phyloP scores from a whole-genome alignment of 2,888 invertebrate species.

The Cosmia pyralina region DNA sequence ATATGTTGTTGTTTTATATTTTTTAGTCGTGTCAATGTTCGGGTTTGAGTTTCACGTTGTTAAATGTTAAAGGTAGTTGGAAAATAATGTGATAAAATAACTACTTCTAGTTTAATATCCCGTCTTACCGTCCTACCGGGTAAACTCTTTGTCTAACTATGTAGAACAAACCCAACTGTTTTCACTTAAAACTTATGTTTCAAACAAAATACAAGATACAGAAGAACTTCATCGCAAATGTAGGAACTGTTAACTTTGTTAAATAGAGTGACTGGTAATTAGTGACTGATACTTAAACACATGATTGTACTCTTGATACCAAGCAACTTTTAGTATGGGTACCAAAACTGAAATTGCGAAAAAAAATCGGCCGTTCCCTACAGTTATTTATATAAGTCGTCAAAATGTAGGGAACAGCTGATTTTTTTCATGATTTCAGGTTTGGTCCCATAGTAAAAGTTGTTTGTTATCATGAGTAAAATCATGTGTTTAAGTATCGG shows the following conservation, averaged over 20 bases:
- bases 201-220: constrained; percentile 16
- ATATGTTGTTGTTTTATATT: neutral
- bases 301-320: too few relatives aligned
- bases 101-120: constrained; percentile 9
- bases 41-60: neutral
- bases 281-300: too few relatives aligned
- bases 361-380: too few relatives aligned
- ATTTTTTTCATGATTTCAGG: too few relatives aligned
- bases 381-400: too few relatives aligned
- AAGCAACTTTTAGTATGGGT: too few relatives aligned
- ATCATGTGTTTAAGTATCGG: too few relatives aligned
- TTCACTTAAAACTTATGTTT: constrained; percentile 10
- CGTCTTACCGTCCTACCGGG: neutral
- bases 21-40: neutral
- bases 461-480: too few relatives aligned
- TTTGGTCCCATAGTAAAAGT: too few relatives aligned
- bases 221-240: constrained; percentile 3
- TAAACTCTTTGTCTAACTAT: constrained; percentile 15
- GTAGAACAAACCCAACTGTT: constrained; percentile 18
- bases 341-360: too few relatives aligned
- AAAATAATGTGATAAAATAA: neutral
- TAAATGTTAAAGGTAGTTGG: neutral
- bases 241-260: neutral
- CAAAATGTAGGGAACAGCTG: too few relatives aligned
- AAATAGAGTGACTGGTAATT: too few relatives aligned